Conservation (phyloP, 2,888 invertebrate species). For the Sphinx pinastri region DNA sequence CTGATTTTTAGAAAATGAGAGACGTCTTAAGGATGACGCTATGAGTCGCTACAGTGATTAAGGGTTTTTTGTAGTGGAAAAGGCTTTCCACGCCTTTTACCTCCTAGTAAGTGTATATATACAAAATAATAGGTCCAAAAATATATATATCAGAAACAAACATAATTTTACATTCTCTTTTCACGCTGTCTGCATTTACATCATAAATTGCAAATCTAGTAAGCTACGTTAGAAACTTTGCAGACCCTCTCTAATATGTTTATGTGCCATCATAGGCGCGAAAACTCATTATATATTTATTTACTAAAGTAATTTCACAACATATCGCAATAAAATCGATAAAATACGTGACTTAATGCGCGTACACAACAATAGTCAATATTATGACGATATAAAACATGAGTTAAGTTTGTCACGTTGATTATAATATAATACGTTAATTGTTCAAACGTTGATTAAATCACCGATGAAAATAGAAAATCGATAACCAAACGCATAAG, state of each 20-base stretch:
- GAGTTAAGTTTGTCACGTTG: conserved; percentile 22
- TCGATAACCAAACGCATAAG: conserved; percentile 40
- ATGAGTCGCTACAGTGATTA: too few relatives aligned
- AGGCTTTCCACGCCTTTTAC: too few relatives aligned
- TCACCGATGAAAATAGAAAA: conserved; percentile 47
- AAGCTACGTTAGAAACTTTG: background rate
- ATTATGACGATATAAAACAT: conserved; percentile 25
- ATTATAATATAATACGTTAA: conserved; percentile 22
- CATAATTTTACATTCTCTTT: conserved; percentile 6
- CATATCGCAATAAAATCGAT: conserved; percentile 17
- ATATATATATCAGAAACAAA: background rate
- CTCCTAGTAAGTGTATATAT: too few relatives aligned
- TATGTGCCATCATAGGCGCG: background rate
- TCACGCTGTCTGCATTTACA: background rate
- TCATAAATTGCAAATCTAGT: background rate
- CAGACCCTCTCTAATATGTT: conserved; percentile 12
- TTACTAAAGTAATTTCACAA: conserved; percentile 21
- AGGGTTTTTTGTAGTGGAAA: too few relatives aligned
- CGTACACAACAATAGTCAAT: conserved; percentile 32
- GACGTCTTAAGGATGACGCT: too few relatives aligned
- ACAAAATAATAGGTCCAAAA: too few relatives aligned
- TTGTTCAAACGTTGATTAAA: conserved; percentile 37
- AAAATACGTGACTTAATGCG: conserved; percentile 43
- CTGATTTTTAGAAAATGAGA: too few relatives aligned
- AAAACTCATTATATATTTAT: conserved; percentile 19